Evolutionary conservation across 2,888 invertebrate species (phyloP), one percentile per base, ranked within the genome.

Genomic region (Halocaridina rubra): DNA sequence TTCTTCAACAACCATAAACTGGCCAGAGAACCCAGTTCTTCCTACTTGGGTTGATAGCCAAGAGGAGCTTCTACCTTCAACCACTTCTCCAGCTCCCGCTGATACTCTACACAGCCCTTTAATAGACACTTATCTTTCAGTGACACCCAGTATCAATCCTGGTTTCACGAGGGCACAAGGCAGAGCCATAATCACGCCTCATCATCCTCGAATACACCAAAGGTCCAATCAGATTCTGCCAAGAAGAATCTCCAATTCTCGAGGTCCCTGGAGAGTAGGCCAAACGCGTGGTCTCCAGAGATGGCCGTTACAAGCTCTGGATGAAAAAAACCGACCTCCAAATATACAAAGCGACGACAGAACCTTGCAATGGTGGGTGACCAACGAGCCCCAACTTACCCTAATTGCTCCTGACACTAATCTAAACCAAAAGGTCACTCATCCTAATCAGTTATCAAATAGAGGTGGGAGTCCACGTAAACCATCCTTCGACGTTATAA

Each of bases 81-180:
- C 57, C 80, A 53, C 57, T 30, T 19, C 10, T 24, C 33, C 30
- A 16, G 27, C 57, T 22, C 53, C 57, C 19, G 7, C 16, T 4
- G 59, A 57, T 39, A 72, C 27, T 72, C 29, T 72, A 5, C 13
- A 72, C 59, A 22, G 32, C 24, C 33, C 39, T 8, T 19, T 61
- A 7, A 59, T 59, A 10, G 61, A 30, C 59, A 19, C 30, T 24
- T 72, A 77, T 33, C 77, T 59, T 19, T 32, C 61, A 19, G 77
- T 61, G n/a, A 77, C 77, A 19, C 77, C 30, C 8, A 77, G 77
- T 7, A 46, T 80, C 29, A 57, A 30, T 19, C 71, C 32, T 53
- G 8, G 53, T 32, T 53, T 30, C 16, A 22, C 3, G 32, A 46
- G 13, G 22, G 13, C 39, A 27, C 39, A 8, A 5, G 46, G 16